phyloP scores from a whole-genome alignment of 2,113 vertebrate species.

The Procavia capensis region DNA sequence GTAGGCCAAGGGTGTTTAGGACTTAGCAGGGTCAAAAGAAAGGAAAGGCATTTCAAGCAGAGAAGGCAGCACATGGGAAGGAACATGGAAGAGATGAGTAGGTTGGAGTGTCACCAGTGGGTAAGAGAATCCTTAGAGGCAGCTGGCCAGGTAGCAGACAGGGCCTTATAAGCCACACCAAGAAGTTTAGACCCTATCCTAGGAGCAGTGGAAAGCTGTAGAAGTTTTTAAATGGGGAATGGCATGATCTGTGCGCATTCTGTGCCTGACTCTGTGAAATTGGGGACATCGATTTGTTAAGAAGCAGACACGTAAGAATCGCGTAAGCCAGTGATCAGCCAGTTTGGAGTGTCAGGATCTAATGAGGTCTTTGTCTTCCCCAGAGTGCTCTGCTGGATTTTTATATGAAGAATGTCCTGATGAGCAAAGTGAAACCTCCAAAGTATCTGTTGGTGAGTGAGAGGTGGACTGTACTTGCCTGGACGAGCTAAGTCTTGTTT shows the following conservation, averaged over 20 bases:
- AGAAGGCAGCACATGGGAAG: neutral
- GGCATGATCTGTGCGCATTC: neutral
- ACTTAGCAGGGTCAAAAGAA: neutral
- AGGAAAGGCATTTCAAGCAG: neutral
- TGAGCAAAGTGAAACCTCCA: slow-evolving; percentile 95
- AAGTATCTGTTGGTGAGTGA: slow-evolving; percentile 93
- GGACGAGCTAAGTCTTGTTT: neutral
- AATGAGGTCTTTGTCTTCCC: slow-evolving; percentile 52
- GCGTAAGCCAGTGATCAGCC: neutral
- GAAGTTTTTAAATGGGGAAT: neutral
- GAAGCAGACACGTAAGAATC: neutral
- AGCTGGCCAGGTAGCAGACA: too few relatives aligned
- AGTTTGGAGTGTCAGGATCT: neutral
- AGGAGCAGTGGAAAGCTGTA: neutral
- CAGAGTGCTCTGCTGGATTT: slow-evolving; percentile 94
- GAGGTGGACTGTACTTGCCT: neutral
- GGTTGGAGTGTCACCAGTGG: neutral
- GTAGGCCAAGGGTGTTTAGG: neutral
- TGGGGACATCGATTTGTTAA: neutral
- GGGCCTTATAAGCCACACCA: neutral
- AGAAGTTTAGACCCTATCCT: neutral
- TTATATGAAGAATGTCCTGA: slow-evolving; percentile 96
- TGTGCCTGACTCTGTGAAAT: neutral
- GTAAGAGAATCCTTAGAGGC: neutral
- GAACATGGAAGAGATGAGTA: neutral